These are phyloP conservation scores for Hemicentrotus pulcherrimus DNA, from an alignment of 35 echinoderm and acorn worm genomes.

Conservation along the genomic window DNA sequence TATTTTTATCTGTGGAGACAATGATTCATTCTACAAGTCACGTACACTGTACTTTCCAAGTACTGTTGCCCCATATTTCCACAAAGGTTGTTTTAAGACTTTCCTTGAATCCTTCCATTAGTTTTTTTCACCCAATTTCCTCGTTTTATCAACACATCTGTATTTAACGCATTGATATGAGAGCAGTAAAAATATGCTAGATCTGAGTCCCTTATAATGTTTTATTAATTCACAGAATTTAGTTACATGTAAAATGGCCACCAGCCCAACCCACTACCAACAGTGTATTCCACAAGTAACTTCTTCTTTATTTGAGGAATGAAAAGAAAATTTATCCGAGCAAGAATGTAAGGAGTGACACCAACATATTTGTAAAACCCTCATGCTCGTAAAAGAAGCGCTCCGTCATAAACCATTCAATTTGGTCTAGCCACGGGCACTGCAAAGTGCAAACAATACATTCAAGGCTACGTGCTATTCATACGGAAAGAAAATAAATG, in stretches of 20 bases:
- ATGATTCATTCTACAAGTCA: too few relatives aligned
- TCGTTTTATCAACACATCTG: too few relatives aligned
- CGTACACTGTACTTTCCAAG: too few relatives aligned
- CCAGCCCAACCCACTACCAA: background rate
- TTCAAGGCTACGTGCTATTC: background rate
- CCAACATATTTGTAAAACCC: background rate
- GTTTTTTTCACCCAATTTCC: too few relatives aligned
- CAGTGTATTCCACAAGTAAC: background rate
- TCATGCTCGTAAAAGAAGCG: background rate
- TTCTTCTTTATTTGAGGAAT: background rate
- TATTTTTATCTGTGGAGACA: too few relatives aligned
- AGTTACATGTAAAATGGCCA: too few relatives aligned
- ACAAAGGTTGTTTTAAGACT: too few relatives aligned
- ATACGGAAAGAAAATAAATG: background rate
- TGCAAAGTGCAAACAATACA: background rate
- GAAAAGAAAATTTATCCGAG: background rate
- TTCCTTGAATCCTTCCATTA: too few relatives aligned
- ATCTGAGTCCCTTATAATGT: background rate
- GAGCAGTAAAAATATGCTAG: background rate
- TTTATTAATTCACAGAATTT: background rate
- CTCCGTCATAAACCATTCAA: background rate
- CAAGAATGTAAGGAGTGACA: background rate
- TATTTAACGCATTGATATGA: too few relatives aligned
- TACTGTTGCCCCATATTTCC: too few relatives aligned
- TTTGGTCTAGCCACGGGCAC: background rate